Conservation (phyloP, 2,888 invertebrate species). For the Microchrysa polita region DNA sequence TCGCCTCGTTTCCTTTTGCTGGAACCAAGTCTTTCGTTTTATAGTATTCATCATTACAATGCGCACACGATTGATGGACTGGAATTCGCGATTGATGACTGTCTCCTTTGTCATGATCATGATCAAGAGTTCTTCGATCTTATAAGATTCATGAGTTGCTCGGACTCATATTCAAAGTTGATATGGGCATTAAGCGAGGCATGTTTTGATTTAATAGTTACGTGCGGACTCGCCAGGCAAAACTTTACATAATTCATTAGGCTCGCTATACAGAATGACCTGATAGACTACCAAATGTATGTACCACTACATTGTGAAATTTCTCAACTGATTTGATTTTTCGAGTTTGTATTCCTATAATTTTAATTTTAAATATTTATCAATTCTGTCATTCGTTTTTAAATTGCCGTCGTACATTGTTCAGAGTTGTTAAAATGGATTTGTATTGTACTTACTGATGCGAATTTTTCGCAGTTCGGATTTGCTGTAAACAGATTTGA, state of each 20-base stretch:
- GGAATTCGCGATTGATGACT: constrained; percentile 29
- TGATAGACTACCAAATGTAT: not conserved
- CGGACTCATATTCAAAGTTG: constrained; percentile 35
- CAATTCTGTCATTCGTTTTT: too few species aligned
- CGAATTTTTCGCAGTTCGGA: too few species aligned
- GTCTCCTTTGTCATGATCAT: constrained; percentile 10
- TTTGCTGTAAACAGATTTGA: too few species aligned
- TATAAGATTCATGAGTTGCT: constrained; percentile 16
- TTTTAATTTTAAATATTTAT: too few species aligned
- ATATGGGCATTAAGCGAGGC: constrained; percentile 17
- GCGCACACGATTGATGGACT: constrained; percentile 39
- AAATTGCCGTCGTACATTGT: too few species aligned
- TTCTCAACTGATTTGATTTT: not conserved
- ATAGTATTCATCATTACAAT: constrained; percentile 1
- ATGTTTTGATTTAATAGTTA: constrained; percentile 25
- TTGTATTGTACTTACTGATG: too few species aligned
- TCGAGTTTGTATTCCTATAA: too few species aligned
- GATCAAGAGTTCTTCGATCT: constrained; percentile 20
- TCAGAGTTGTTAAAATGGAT: too few species aligned
- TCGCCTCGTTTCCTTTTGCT: too few species aligned
- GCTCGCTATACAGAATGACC: constrained; percentile 24
- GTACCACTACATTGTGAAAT: not conserved
- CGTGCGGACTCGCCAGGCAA: not conserved
- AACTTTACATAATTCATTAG: constrained; percentile 38
- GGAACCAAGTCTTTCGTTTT: too few species aligned